Conservation (phyloP, 1,140 invertebrate genomes). For the Cydia amplana region DNA sequence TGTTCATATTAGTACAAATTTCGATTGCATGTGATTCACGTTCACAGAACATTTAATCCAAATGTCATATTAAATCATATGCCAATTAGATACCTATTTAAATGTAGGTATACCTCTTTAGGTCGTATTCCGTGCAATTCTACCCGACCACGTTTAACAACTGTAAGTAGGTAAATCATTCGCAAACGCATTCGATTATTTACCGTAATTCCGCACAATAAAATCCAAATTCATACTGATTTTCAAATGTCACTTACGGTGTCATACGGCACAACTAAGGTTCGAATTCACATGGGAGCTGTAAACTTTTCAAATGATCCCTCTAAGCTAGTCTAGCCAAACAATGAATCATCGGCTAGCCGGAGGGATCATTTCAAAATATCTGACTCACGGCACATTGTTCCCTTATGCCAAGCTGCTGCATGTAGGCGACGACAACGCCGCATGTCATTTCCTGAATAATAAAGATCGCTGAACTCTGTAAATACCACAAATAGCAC, state of each 20-base stretch:
- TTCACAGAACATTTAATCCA: not conserved
- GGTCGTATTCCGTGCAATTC: not conserved
- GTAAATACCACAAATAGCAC: not conserved
- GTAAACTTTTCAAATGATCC: not conserved
- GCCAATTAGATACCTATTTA: not conserved
- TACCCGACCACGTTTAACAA: too few relatives aligned
- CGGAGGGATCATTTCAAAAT: constrained; percentile 16
- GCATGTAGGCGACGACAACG: constrained; percentile 10
- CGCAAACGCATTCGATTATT: too few relatives aligned
- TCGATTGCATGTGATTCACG: not conserved
- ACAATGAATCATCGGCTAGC: constrained; percentile 23
- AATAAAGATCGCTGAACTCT: constrained; percentile 19
- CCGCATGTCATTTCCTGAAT: constrained; percentile 12
- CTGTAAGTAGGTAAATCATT: too few relatives aligned
- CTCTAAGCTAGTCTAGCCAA: constrained; percentile 3
- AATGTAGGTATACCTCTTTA: too few relatives aligned
- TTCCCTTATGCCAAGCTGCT: not conserved
- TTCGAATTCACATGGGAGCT: not conserved
- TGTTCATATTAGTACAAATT: not conserved
- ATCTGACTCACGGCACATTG: constrained; percentile 21
- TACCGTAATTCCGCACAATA: too few relatives aligned
- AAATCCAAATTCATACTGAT: too few relatives aligned
- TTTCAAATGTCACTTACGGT: too few relatives aligned
- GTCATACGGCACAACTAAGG: not conserved
- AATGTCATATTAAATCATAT: not conserved